Percentiles rank a stretch among this genome's conserved stretches.
Conservation (phyloP, 2,113 vertebrate species). For the Isurus oxyrinchus region DNA sequence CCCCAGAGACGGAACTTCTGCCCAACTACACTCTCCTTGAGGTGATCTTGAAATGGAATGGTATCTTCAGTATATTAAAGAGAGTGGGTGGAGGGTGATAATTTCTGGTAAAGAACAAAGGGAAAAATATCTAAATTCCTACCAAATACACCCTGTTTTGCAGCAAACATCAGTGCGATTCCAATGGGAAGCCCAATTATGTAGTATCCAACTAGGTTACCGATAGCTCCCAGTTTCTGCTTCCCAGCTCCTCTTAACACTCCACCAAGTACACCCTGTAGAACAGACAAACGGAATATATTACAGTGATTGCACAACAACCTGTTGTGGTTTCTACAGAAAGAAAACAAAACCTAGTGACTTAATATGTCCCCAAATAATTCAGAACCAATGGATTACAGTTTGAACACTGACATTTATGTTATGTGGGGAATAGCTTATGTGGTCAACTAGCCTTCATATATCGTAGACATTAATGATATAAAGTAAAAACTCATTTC, state of each 20-base stretch:
- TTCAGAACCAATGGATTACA: background rate
- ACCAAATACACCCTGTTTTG: slow-evolving; percentile 67
- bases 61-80: background rate
- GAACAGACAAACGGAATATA: background rate
- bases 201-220: slow-evolving; percentile 67
- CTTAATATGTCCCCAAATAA: background rate
- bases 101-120: background rate
- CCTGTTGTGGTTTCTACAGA: background rate
- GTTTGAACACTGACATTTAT: background rate
- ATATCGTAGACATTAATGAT: background rate
- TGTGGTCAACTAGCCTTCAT: background rate
- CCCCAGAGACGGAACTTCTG: background rate
- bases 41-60: background rate
- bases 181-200: slow-evolving; percentile 63
- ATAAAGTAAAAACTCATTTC: background rate
- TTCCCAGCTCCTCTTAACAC: slow-evolving; percentile 71
- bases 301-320: background rate
- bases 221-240: slow-evolving; percentile 76
- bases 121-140: slow-evolving; percentile 39
- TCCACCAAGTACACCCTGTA: slow-evolving; percentile 62
- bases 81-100: background rate
- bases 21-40: background rate
- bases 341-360: background rate
- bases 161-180: slow-evolving; percentile 64
- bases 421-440: background rate